phyloP scores from a whole-genome alignment of 2,113 vertebrate species.

The Pedetes capensis region DNA sequence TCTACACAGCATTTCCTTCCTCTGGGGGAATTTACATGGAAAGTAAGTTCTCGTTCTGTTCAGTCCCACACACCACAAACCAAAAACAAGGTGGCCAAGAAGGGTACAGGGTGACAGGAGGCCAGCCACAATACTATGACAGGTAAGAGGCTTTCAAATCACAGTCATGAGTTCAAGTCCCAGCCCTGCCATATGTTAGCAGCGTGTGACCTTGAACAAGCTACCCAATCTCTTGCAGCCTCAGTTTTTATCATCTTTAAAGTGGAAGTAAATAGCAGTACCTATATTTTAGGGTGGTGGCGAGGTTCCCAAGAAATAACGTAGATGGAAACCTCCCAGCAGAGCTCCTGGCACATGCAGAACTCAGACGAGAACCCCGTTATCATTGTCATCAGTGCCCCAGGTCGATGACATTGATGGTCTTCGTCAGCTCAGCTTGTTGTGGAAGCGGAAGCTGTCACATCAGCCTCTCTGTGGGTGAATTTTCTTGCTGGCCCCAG shows the following conservation, averaged over 20 bases:
- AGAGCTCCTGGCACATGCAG: rapidly evolving
- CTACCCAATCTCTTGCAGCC: background rate
- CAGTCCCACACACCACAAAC: no score
- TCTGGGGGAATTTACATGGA: background rate
- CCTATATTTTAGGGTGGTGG: rapidly evolving
- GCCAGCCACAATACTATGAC: background rate
- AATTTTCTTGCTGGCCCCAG: background rate
- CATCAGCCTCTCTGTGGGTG: background rate
- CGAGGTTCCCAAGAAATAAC: background rate
- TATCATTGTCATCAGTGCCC: rapidly evolving
- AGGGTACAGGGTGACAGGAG: background rate
- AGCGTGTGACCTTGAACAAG: background rate
- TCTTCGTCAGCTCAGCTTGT: background rate
- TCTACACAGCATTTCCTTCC: background rate
- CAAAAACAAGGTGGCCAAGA: background rate
- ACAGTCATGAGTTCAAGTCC: background rate
- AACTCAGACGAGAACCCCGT: background rate
- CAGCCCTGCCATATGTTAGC: background rate
- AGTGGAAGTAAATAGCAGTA: background rate
- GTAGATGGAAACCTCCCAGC: rapidly evolving
- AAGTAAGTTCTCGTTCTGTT: background rate
- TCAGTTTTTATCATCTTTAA: background rate
- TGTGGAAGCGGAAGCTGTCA: background rate
- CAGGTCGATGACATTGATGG: rapidly evolving
- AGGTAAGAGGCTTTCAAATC: background rate